Base-by-base conservation (phyloP, 2,113 vertebrate genomes). In the Rhabdornis inornatus region DNA sequence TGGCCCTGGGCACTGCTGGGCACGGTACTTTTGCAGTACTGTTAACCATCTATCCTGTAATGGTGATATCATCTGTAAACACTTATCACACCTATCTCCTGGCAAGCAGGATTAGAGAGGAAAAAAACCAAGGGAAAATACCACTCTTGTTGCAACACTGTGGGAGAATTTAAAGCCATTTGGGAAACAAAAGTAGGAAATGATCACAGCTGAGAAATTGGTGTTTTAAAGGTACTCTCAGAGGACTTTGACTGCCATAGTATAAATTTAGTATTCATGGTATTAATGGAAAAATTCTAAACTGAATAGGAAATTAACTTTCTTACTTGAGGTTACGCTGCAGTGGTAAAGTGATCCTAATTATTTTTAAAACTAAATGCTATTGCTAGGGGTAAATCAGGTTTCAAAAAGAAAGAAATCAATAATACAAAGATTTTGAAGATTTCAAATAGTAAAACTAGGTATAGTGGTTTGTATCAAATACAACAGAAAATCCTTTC, bases 301-400 rank as follows among this genome's bases (percentile, higher is more conserved):
- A 92, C 88, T 84, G 90, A 81, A 94, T 83, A 93, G 83, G 85
- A 96, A 93, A 95, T 96, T 83, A 95, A 89, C 72, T 93, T 95
- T 90, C 85, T 92, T 89, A 78, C 76, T 90, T 91, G 83, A 91
- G 82, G 90, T 95, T 90, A 86, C 50, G 64, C 64, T 93, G 85
- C 83, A 75, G 56, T 70, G 68, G 76, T 91, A 86, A 92, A 93
- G 52, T 60, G 60, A 89, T 91, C 79, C 75, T 94, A 76, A 93
- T 93, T 90, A 74, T 95, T 94, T 56, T 77, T 75, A 80, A 83
- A 35, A 59, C 45, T 83, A 92, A 91, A 83, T 83, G 50, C 45
- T 68, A 53, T 77, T 37, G 24, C 57, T 76, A 83, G 31, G 71
- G 31, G 45, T 72, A 86, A 81, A 78, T 63, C 76, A 52, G 37